Conservation (phyloP, 2,113 vertebrate species). For the Eurypyga helias region DNA sequence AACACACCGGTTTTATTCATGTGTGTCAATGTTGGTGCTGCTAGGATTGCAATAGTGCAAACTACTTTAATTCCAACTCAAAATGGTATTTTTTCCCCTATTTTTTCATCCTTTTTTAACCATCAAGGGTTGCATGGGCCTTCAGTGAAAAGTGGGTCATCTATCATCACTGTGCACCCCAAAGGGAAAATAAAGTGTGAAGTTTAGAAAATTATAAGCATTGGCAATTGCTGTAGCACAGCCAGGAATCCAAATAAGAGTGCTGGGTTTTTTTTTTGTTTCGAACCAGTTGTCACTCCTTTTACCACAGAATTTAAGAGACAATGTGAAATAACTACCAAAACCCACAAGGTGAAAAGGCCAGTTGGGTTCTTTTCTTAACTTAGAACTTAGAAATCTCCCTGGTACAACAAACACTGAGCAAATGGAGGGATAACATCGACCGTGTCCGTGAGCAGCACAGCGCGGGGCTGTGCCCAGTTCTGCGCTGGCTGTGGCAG, state of each 20-base stretch:
- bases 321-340: neutral
- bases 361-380: neutral
- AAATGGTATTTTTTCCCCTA: neutral
- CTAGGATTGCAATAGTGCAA: neutral
- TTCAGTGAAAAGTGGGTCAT: neutral
- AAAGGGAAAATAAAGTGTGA: neutral
- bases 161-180: neutral
- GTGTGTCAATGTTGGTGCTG: accelerated
- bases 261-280: neutral
- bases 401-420: neutral
- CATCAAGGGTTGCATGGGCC: neutral
- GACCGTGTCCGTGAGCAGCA: neutral
- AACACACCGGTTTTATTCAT: neutral
- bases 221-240: neutral
- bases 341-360: neutral
- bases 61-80: neutral
- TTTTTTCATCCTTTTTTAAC: neutral
- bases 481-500: neutral
- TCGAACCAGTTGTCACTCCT: neutral
- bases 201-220: neutral
- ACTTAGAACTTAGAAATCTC: neutral
- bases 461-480: accelerated
- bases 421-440: neutral
- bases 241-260: neutral
- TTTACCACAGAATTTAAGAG: neutral